phyloP scores from a whole-genome alignment of 1,140 invertebrate genomes.

The Diorhabda sublineata region DNA sequence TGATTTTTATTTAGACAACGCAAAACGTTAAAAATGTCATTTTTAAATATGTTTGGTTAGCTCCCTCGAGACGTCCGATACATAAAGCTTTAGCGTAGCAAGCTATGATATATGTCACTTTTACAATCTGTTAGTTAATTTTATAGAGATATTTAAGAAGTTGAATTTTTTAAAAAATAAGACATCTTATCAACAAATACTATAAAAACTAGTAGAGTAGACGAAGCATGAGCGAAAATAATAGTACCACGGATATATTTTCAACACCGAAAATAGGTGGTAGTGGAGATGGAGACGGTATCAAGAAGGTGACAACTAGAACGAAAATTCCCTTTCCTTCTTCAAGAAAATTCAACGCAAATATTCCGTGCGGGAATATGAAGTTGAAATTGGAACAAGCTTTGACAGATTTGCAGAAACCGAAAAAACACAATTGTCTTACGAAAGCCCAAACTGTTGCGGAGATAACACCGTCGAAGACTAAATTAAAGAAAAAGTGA shows the following conservation, averaged over 20 bases:
- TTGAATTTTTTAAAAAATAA: no score
- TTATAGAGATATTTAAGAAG: no score
- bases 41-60: no score
- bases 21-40: no score
- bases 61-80: no score
- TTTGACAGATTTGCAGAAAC: constrained; percentile 18
- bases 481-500: constrained; percentile 21
- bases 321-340: constrained; percentile 29
- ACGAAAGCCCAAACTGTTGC: constrained; percentile 30
- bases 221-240: not conserved
- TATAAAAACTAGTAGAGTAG: no score
- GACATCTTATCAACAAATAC: no score
- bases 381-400: constrained; percentile 26
- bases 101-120: no score
- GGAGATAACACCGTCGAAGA: constrained; percentile 33
- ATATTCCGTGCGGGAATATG: constrained; percentile 19
- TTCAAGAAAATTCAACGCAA: constrained; percentile 28
- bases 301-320: constrained; percentile 18
- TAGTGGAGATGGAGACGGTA: constrained; percentile 29
- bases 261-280: constrained; percentile 19
- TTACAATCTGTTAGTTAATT: no score
- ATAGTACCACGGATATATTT: constrained; percentile 2
- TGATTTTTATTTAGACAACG: no score
- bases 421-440: constrained; percentile 17
- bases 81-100: no score